Evolutionary conservation across 2,113 vertebrate species (phyloP).

Genomic region (Callocephalon fimbriatum): DNA sequence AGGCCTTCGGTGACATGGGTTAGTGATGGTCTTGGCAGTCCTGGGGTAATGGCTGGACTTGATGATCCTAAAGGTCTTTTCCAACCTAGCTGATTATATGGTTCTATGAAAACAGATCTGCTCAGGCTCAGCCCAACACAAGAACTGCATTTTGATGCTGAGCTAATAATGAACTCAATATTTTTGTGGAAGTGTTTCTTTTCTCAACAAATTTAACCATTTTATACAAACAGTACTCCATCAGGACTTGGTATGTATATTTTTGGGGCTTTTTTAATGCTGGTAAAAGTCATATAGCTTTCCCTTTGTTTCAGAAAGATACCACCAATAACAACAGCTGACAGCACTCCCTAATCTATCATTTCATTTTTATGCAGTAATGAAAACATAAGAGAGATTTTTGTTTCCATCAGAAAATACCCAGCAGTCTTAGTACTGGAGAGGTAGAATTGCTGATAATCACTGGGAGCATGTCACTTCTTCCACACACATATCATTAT

Average conservation of each 20-base stretch:
- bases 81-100: neutral
- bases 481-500: neutral
- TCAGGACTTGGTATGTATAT: neutral
- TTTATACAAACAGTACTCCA: neutral
- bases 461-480: neutral
- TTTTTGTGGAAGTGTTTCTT: neutral
- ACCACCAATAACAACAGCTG: neutral
- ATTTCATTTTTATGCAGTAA: neutral
- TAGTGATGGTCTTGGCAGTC: neutral
- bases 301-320: neutral
- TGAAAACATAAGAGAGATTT: neutral
- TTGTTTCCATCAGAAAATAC: neutral
- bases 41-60: neutral
- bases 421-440: neutral
- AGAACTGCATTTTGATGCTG: neutral
- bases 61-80: neutral
- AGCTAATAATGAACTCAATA: neutral
- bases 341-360: neutral
- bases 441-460: neutral
- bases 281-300: neutral
- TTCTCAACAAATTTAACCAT: neutral
- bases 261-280: neutral
- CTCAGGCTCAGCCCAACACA: neutral
- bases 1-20: neutral
- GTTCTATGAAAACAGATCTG: neutral